Evolutionary conservation across 2,797 vertebrate genomes (phyloP).

Genomic region (Periophthalmus magnuspinnatus): DNA sequence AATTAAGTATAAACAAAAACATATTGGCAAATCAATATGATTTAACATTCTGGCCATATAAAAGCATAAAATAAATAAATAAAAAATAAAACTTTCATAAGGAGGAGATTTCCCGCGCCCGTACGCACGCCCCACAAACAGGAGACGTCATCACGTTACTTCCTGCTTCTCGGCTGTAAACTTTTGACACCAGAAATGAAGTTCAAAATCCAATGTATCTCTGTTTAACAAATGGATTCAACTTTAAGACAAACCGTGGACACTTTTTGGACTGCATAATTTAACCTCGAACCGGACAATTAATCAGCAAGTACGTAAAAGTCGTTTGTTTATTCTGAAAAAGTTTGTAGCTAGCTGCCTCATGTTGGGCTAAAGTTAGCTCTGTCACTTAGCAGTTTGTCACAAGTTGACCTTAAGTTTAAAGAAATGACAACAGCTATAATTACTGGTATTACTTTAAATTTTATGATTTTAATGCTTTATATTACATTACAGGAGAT

Average conservation of each 20-base stretch:
- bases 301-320: constrained; percentile 21
- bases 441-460: background rate
- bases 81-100: background rate
- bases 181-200: constrained; percentile 5
- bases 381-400: constrained; percentile 20
- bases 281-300: constrained; percentile 16
- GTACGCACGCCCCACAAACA: background rate
- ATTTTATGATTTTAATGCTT: background rate
- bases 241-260: background rate
- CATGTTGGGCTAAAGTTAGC: constrained; percentile 20
- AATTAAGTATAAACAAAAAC: no score
- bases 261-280: constrained; percentile 37
- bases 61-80: background rate
- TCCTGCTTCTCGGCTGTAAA: constrained; percentile 2
- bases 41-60: no score
- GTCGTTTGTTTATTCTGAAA: background rate
- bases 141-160: background rate
- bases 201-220: background rate
- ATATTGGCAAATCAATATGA: no score
- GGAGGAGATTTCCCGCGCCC: background rate
- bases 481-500: no score
- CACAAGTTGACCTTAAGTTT: background rate
- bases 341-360: background rate
- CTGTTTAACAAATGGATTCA: background rate
- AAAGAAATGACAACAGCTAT: background rate